Evolutionary conservation across 2,797 vertebrate genomes (phyloP).

Genomic region (Arrhamphus sclerolepis): DNA sequence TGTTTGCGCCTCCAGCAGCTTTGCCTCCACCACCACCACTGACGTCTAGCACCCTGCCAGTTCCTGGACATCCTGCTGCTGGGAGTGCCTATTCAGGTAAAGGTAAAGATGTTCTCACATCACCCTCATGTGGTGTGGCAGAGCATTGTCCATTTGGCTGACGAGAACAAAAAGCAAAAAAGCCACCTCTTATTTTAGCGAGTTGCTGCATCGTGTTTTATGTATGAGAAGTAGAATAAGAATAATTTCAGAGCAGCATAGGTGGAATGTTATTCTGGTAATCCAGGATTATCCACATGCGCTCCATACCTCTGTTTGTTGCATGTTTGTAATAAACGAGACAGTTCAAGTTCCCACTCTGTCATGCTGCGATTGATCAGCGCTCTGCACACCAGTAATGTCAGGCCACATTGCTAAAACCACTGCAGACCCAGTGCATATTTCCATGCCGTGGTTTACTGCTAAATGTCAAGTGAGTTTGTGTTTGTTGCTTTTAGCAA

Average conservation of each 20-base stretch:
- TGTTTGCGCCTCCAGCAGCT: constrained; percentile 97
- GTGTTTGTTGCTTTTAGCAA: constrained; percentile 16
- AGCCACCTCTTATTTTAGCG: constrained; percentile 19
- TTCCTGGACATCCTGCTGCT: constrained; percentile 93
- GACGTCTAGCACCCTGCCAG: constrained; percentile 92
- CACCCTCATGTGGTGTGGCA: constrained; percentile 34
- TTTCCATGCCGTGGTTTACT: constrained; percentile 15
- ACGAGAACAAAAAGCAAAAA: neutral
- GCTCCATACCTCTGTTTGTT: constrained; percentile 1
- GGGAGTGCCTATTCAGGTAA: constrained; percentile 92
- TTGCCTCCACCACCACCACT: constrained; percentile 95
- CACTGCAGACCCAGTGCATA: constrained; percentile 36
- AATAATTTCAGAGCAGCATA: constrained; percentile 13
- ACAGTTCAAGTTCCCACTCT: constrained; percentile 45
- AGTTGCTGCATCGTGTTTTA: constrained; percentile 5
- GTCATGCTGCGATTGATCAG: constrained; percentile 45
- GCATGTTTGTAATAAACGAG: constrained; percentile 33
- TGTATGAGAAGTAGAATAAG: neutral
- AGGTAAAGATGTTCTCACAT: constrained; percentile 1
- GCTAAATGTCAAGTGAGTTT: constrained; percentile 63
- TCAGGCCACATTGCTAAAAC: constrained; percentile 33
- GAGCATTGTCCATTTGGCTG: neutral
- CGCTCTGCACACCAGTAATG: constrained; percentile 39
- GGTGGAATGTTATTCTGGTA: constrained; percentile 18
- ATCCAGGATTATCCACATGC: constrained; percentile 28